Percentiles rank a stretch among this genome's conserved stretches.
Evolutionary conservation across 2,113 vertebrate genomes (phyloP).

Genomic region (Bufo gargarizans): DNA sequence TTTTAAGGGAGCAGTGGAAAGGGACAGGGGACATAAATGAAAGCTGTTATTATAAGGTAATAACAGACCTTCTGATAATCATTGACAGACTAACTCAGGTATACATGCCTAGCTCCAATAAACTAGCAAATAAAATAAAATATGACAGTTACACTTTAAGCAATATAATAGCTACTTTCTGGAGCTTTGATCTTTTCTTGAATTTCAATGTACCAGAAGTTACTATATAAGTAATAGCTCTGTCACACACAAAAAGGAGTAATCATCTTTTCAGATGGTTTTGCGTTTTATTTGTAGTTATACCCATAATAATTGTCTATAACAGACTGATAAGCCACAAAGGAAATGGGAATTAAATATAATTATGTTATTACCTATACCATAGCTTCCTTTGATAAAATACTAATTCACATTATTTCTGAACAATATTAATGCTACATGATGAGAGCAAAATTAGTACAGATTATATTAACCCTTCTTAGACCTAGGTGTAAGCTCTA

Average conservation of each 20-base stretch:
- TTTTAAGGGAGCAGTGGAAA: too few species aligned
- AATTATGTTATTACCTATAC: constrained; percentile 43
- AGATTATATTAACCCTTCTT: background rate
- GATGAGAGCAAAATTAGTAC: background rate
- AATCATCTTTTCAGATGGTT: constrained; percentile 32
- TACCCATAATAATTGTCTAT: constrained; percentile 6
- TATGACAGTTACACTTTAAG: background rate
- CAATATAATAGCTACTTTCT: background rate
- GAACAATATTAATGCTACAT: background rate
- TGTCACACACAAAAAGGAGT: constrained; percentile 12
- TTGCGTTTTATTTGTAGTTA: background rate
- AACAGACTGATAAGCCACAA: background rate
- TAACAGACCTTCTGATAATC: too few species aligned
- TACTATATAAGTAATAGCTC: constrained; percentile 4
- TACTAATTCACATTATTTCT: constrained; percentile 1
- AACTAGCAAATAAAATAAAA: too few species aligned
- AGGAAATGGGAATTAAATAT: constrained; percentile 4
- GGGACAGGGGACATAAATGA: too few species aligned
- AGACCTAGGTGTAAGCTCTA: background rate
- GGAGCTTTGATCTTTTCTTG: constrained; percentile 27
- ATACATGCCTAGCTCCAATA: too few species aligned
- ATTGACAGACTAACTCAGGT: too few species aligned
- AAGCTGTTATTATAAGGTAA: too few species aligned
- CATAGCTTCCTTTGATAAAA: background rate
- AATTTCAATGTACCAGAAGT: background rate